Percentiles rank a stretch among this genome's conserved stretches.
Conservation (phyloP, 2,113 vertebrate species). For the Archocentrus centrarchus region DNA sequence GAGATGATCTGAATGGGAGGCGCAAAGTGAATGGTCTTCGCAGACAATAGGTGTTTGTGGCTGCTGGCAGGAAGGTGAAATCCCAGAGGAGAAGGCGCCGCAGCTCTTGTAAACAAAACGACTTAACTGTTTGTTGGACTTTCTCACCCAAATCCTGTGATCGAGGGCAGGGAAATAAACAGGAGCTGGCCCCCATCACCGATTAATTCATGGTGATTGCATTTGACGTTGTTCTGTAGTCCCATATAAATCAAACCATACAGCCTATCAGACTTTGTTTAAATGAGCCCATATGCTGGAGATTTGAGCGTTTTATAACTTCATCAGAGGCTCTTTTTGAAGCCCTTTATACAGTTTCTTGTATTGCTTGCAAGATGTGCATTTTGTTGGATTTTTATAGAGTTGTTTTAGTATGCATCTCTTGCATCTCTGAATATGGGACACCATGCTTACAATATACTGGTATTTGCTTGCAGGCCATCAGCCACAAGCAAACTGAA, state of each 20-base stretch:
- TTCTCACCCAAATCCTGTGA: not conserved
- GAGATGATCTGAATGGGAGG: constrained; percentile 17
- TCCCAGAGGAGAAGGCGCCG: not conserved
- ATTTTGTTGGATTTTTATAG: not conserved
- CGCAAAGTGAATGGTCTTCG: constrained; percentile 25
- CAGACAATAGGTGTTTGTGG: constrained; percentile 53
- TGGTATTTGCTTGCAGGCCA: not conserved
- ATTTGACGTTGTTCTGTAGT: not conserved
- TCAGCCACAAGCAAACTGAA: not conserved
- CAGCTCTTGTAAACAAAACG: not conserved
- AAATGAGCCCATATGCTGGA: not conserved
- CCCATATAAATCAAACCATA: not conserved
- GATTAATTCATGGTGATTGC: not conserved
- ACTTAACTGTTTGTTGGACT: not conserved
- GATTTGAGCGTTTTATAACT: not conserved
- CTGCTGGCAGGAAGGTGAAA: constrained; percentile 39
- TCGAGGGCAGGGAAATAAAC: not conserved
- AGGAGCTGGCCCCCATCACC: not conserved
- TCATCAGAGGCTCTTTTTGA: rapidly evolving
- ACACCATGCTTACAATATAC: not conserved
- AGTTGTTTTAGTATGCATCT: not conserved
- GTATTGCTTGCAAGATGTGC: not conserved
- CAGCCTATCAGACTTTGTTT: not conserved
- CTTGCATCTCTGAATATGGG: not conserved
- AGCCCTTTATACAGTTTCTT: not conserved